Evolutionary conservation across 2,113 vertebrate species (phyloP), one percentile per base, ranked within the genome.

Genomic region (Gallinago undulata): DNA sequence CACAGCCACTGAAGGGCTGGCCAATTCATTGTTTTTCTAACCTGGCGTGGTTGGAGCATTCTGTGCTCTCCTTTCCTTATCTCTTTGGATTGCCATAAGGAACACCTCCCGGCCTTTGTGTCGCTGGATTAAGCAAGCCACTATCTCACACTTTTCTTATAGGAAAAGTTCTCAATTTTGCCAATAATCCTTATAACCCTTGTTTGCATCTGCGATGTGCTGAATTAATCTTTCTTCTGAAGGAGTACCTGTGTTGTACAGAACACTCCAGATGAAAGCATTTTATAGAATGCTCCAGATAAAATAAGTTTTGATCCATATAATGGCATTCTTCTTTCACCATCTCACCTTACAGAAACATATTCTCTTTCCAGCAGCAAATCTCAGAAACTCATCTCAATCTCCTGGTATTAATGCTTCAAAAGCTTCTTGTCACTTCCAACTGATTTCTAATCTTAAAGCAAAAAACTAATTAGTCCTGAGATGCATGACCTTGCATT

Each of bases 71-170:
- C 30, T 43, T 39, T 50, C 11, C 62, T 74, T 31, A 6, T 5
- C 13, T 55, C 37, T 35, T 2, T 5, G 6, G 56, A 7, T n/a
- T 73, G 47, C 25, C 43, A 8, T 3, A 8, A 45, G 21, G 6
- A 62, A 31, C 60, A 28, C 9, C 18, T 68, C 57, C 15, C 19
- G 28, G 17, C 14, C 30, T 48, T 60, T 17, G 6, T 8, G 72
- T 25, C 1, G 0, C 57, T 39, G 13, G 8, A 16, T 30, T 51
- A 55, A 77, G 16, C 8, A 8, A 70, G 47, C 2, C 18, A 4
- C 31, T 37, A 13, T 1, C 28, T 28, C 4, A 0, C 5, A 0
- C 4, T 3, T 6, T 51, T 10, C 30, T 24, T 48, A 21, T 0
- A 11, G 31, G 31, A 39, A 21, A 45, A 68, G 39, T 10, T 68